Conservation (phyloP, 2,888 invertebrate species). For the Cremastobaeus sp. region DNA sequence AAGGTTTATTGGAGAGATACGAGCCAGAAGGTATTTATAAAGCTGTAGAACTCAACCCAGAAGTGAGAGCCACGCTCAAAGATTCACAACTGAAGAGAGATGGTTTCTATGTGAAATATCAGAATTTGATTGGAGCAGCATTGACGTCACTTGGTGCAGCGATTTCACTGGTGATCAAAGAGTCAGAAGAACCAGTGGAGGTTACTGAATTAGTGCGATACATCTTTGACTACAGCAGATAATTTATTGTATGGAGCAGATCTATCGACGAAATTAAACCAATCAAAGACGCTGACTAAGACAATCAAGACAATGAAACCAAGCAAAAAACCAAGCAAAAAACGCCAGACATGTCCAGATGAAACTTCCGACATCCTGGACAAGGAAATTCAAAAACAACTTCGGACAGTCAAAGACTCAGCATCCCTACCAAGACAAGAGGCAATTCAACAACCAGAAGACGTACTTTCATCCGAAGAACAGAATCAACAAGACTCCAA, state of each 20-base stretch:
- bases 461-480: no score
- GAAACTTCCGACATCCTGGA: slow-evolving; percentile 14
- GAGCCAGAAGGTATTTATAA: slow-evolving; percentile 9
- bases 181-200: slow-evolving; percentile 25
- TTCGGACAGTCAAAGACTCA: slow-evolving; percentile 26
- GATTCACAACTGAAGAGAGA: slow-evolving; percentile 5
- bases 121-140: slow-evolving; percentile 4
- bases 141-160: slow-evolving; percentile 14
- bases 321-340: neutral
- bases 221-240: slow-evolving; percentile 11
- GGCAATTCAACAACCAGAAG: slow-evolving; percentile 17
- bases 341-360: slow-evolving; percentile 16
- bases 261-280: slow-evolving; percentile 11
- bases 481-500: neutral
- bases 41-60: slow-evolving; percentile 18
- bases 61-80: slow-evolving; percentile 10
- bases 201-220: neutral
- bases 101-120: neutral
- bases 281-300: neutral
- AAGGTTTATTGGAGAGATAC: slow-evolving; percentile 19
- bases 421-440: neutral
- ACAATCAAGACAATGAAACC: neutral
- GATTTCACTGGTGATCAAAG: slow-evolving; percentile 27
- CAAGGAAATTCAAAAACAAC: neutral
- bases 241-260: slow-evolving; percentile 6